Evolutionary conservation across 2,113 vertebrate genomes (phyloP), one percentile per base, ranked within the genome.

Genomic region (Pleuronectes platessa): DNA sequence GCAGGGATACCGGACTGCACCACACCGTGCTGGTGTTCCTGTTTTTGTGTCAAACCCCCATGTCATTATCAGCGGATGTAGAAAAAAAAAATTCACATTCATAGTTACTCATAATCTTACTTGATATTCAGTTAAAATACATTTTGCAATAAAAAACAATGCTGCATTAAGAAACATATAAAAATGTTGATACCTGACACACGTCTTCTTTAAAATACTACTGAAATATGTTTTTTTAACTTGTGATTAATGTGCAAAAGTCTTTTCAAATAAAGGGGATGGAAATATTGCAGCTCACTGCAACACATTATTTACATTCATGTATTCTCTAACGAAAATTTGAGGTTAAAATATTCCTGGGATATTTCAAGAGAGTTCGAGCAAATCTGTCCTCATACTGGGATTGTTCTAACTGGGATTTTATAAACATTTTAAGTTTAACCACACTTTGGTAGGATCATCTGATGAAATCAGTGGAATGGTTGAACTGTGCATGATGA

Each of bases 111-210:
- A 69, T 66, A 18, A 5, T 56, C 17, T 55, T 15, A 35, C 27
- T 26, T 17, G 15, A 49, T 49, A 12, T 45, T 24, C 20, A 56
- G 18, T 58, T n/a, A 61, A 27, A 60, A 64, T 23, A 62, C 8
- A 65, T 24, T 21, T 35, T 42, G 14, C 5, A 71, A 26, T 67
- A 24, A 5, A 61, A 60, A 31, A 23, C 31, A 31, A 24, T 5
- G n/a, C 15, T 66, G 53, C 53, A 73, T 3, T 59, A 58, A 70
- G 37, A 71, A 66, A 72, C 4, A 61, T 1, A 27, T 18, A 54
- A 5, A 1, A 31, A 31, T 5, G 5, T 27, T 27, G 27, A 5
- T 27, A 27, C 27, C 27, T 27, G 27, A 27, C 27, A 27, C 27
- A 51, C 3, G 20, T 31, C 31, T 70, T 49, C 45, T 49, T 18